These are phyloP conservation scores for Meteorus sp. DNA, from an alignment of 1,140 invertebrate species.

Conservation along the genomic window DNA sequence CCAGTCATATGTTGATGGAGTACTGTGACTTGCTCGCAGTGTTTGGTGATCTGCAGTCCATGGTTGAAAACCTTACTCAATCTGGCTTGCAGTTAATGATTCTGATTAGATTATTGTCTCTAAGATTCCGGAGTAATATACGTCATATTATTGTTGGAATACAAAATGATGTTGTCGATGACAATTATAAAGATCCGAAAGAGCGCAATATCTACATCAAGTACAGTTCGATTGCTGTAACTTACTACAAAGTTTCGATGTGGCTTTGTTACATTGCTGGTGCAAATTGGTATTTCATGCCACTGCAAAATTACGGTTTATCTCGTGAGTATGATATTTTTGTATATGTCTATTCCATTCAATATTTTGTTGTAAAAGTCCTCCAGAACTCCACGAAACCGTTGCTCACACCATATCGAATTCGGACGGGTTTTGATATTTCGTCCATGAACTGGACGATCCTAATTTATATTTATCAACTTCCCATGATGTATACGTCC, in stretches of 20 bases:
- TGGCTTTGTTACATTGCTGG: background rate
- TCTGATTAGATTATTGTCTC: background rate
- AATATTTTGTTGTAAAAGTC: background rate
- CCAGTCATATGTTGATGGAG: background rate
- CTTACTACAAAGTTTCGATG: background rate
- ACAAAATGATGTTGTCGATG: background rate
- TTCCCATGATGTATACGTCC: background rate
- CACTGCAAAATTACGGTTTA: slow-evolving; percentile 10
- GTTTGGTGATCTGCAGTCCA: background rate
- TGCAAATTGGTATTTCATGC: slow-evolving; percentile 4
- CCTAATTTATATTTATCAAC: background rate
- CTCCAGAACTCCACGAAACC: background rate
- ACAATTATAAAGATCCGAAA: background rate
- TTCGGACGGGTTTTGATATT: background rate
- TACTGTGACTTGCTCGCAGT: background rate
- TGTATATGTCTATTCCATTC: background rate
- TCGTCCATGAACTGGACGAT: background rate
- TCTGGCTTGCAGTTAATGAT: background rate
- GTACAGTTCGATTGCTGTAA: background rate
- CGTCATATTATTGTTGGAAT: background rate
- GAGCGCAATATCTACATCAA: slow-evolving; percentile 13
- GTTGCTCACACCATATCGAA: background rate
- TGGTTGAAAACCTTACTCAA: background rate
- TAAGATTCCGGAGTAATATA: background rate
- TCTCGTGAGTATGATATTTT: slow-evolving; percentile 10